Base-by-base conservation (phyloP, 2,888 invertebrate species). In the Apotomis betuletana region DNA sequence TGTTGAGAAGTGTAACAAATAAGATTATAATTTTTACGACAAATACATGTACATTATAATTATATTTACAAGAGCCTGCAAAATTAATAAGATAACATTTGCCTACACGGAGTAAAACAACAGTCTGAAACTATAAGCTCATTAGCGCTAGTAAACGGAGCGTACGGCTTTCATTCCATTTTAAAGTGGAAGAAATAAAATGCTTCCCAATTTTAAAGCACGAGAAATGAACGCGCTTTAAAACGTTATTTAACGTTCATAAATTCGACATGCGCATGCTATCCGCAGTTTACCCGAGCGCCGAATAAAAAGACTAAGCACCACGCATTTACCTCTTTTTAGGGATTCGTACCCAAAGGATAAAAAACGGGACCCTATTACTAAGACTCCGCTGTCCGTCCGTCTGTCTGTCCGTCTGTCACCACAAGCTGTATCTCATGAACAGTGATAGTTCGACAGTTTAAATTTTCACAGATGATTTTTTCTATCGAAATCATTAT, bases 71-170 rank as follows among this genome's bases (percentile, higher is more conserved):
- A 51, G 36, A 62, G 54, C 5, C 41, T 64, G 59, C 13, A 59
- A 64, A 55, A 15, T 38, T 64, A 49, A 49, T 9, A 49, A 49
- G 12, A 49, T 49, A 6, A 8, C 12, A 38, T 57, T 57, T 58
- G 36, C n/a, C 5, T 49, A n/a, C n/a, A 60, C 12, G 12, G 51
- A 52, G 15, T 64, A 27, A 27, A 27, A 27, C 27, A 27, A 27
- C 2, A 27, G 27, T 27, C 36, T 52, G 64, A 36, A 54, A 49
- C 54, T 65, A 15, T 55, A 64, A 59, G 46, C 65, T 60, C 70
- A 65, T 70, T 70, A 70, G 64, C n/a, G n/a, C 65, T 52, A 41
- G 58, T 46, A 58, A 55, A 55, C 60, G 12, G 36, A 54, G 41
- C 63, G 51, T 46, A 27, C 15, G 27, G 60, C 55, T 54, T 67